A percentile compares a stretch with the other conserved stretches of the same genome.
Conservation (phyloP, 2,888 invertebrate genomes). For the Rhynchonema sp. region DNA sequence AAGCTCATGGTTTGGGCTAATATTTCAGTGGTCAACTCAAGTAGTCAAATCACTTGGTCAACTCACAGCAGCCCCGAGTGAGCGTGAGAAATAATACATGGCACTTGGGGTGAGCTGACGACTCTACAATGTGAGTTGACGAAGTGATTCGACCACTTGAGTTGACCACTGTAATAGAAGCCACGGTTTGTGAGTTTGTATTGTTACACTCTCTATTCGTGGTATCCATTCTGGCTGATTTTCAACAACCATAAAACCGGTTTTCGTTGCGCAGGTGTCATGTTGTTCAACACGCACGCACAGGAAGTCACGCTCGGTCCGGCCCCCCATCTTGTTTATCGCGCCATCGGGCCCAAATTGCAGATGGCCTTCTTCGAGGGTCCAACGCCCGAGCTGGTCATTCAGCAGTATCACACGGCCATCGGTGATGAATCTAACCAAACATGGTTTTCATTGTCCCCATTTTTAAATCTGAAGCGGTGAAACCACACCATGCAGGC, state of each 20-base stretch:
- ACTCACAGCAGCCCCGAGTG: too few species aligned
- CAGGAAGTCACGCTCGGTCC: conserved; percentile 11
- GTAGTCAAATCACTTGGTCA: too few species aligned
- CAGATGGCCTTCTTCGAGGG: conserved; percentile 31
- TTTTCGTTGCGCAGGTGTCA: too few species aligned
- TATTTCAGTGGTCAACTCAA: too few species aligned
- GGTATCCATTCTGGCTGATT: neutral
- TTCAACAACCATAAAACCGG: too few species aligned
- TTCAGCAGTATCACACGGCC: conserved; percentile 21
- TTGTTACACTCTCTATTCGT: neutral
- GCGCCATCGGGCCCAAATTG: conserved; percentile 34
- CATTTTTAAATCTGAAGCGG: neutral
- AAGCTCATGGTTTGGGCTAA: conserved; percentile 17
- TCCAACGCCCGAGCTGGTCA: conserved; percentile 26
- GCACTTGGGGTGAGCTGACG: too few species aligned
- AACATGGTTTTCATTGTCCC: neutral
- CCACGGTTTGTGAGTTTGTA: neutral
- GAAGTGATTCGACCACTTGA: too few species aligned
- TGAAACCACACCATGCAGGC: conserved; percentile 5
- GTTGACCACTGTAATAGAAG: neutral
- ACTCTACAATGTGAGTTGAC: too few species aligned
- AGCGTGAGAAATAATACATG: too few species aligned
- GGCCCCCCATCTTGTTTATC: conserved; percentile 43
- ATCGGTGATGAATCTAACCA: conserved; percentile 8
- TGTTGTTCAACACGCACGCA: conserved; percentile 20